Evolutionary conservation across 2,113 vertebrate species (phyloP).

Genomic region (Salminus brasiliensis): DNA sequence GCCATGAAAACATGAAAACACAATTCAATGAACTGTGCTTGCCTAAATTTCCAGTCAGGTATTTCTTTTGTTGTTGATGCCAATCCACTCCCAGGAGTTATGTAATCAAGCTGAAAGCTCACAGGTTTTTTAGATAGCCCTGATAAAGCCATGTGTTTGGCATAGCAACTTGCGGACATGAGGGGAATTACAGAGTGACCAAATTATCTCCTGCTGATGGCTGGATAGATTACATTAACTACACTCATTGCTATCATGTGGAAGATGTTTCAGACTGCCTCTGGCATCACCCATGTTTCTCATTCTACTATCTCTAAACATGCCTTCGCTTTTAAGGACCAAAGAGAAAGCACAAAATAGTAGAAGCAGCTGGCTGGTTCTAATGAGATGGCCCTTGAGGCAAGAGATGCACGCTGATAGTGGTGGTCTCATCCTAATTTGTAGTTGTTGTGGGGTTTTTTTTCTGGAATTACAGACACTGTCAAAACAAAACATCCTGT

Average conservation of each 20-base stretch:
- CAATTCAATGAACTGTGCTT: constrained; percentile 3
- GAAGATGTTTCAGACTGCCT: not conserved
- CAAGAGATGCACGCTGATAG: not conserved
- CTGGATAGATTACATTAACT: not conserved
- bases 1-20: constrained; percentile 13
- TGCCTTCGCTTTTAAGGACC: not conserved
- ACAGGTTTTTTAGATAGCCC: constrained; percentile 19
- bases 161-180: constrained; percentile 1
- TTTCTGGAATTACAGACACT: not conserved
- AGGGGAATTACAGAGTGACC: constrained; percentile 8
- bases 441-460: not conserved
- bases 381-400: not conserved
- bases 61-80: constrained; percentile 42
- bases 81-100: constrained; percentile 30
- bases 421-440: not conserved
- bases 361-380: not conserved
- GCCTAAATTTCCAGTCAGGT: constrained; percentile 31
- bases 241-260: not conserved
- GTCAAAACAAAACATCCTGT: no score
- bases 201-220: constrained; percentile 2
- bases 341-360: not conserved
- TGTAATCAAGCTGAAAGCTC: constrained; percentile 29
- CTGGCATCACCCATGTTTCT: constrained; percentile 1
- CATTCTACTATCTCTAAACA: not conserved
- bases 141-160: constrained; percentile 21